A percentile compares a stretch with the other conserved stretches of the same genome.
Conservation (phyloP, 2,888 invertebrate species). For the Koerneria pararmatus region DNA sequence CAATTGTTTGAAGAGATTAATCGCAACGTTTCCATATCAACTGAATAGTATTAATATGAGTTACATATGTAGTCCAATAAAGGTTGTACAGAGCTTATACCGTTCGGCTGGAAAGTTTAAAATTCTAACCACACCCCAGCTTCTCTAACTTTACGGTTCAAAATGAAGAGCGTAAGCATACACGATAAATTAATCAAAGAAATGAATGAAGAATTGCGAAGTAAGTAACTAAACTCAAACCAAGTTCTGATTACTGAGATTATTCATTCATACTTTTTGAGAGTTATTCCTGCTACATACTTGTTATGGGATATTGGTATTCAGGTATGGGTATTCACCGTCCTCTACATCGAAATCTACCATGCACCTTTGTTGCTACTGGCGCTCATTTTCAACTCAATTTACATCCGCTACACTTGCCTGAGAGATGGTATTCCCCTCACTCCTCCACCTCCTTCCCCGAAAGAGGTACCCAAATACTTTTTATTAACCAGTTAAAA, state of each 20-base stretch:
- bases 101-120: too few species aligned
- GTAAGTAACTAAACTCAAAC: neutral
- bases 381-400: slow-evolving; percentile 69
- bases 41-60: too few species aligned
- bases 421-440: neutral
- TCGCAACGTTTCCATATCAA: too few species aligned
- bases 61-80: too few species aligned
- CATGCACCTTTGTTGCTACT: slow-evolving; percentile 82
- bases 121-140: too few species aligned
- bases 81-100: too few species aligned
- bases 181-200: neutral
- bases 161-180: neutral
- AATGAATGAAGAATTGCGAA: neutral
- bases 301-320: slow-evolving; percentile 27
- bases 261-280: too few species aligned
- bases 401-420: neutral
- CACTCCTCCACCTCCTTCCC: slow-evolving; percentile 18
- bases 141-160: too few species aligned
- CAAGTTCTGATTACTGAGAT: too few species aligned
- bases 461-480: slow-evolving; percentile 11
- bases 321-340: slow-evolving; percentile 77
- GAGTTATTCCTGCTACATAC: too few species aligned
- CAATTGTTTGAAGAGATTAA: too few species aligned
- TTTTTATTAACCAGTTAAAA: too few species aligned
- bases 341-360: slow-evolving; percentile 91